phyloP scores from a whole-genome alignment of 2,797 vertebrate species.

The Sebastes nivosus region DNA sequence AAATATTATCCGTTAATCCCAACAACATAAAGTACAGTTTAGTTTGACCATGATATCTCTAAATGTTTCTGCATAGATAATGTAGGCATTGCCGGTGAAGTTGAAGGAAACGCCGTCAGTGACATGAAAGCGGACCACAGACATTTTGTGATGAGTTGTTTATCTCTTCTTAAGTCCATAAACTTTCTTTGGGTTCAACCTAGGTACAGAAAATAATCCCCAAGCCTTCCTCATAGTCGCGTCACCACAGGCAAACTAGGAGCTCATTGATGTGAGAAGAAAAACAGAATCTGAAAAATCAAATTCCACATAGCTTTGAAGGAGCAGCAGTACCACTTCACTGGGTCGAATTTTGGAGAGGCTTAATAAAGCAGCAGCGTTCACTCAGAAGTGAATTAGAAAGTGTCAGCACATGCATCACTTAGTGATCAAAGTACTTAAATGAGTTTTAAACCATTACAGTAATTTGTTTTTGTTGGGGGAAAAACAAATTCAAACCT shows the following conservation, averaged over 20 bases:
- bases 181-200: constrained; percentile 36
- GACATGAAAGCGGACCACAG: constrained; percentile 8
- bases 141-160: constrained; percentile 27
- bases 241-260: constrained; percentile 49
- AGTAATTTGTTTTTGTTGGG: constrained; percentile 68
- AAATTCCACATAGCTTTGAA: constrained; percentile 55
- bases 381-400: constrained; percentile 56
- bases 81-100: neutral
- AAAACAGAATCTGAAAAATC: constrained; percentile 59
- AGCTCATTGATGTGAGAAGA: constrained; percentile 50
- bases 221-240: constrained; percentile 7
- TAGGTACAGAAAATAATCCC: constrained; percentile 34
- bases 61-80: neutral
- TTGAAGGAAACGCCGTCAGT: neutral
- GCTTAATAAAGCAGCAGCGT: constrained; percentile 50
- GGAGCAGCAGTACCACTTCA: constrained; percentile 36
- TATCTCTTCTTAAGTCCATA: constrained; percentile 39
- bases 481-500: constrained; percentile 41
- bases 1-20: neutral
- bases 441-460: constrained; percentile 71
- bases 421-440: constrained; percentile 71
- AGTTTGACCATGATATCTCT: neutral
- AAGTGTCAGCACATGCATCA: constrained; percentile 55
- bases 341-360: constrained; percentile 34
- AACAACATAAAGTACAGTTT: neutral